Evolutionary conservation across 2,797 vertebrate genomes (phyloP).

Genomic region (Picus viridis): DNA sequence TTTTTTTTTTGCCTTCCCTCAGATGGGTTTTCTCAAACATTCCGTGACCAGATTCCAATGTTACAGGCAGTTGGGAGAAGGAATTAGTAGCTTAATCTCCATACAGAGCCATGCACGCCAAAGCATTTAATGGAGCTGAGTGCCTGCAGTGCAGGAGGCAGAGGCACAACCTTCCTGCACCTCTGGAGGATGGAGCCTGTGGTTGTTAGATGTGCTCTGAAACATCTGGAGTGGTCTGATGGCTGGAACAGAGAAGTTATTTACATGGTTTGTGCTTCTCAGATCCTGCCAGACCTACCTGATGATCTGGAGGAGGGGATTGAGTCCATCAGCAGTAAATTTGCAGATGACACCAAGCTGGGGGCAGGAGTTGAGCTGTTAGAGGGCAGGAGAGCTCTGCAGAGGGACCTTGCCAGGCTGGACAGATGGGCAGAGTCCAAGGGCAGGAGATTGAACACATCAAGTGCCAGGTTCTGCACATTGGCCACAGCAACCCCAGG

Average conservation of each 20-base stretch:
- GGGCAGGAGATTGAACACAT: too few species aligned
- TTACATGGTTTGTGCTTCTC: not conserved
- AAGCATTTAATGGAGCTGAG: not conserved
- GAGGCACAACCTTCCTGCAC: not conserved
- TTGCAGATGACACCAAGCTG: too few species aligned
- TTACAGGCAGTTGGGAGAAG: not conserved
- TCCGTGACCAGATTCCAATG: not conserved
- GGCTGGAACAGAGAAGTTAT: not conserved
- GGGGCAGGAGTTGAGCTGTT: too few species aligned
- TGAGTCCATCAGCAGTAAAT: too few species aligned
- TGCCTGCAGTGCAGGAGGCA: not conserved
- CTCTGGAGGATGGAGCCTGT: not conserved
- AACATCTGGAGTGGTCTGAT: not conserved
- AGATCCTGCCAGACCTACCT: not conserved
- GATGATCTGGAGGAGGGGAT: too few species aligned
- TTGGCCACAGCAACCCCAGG: too few species aligned
- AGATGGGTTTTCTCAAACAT: not conserved
- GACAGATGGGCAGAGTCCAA: too few species aligned
- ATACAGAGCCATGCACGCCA: not conserved
- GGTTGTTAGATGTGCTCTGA: not conserved
- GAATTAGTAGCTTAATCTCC: not conserved
- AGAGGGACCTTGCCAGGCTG: too few species aligned
- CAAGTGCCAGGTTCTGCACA: too few species aligned
- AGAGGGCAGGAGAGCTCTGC: too few species aligned
- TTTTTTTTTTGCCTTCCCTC: not conserved